phyloP scores from a whole-genome alignment of 2,888 invertebrate genomes.

The Podabrus alpinus region DNA sequence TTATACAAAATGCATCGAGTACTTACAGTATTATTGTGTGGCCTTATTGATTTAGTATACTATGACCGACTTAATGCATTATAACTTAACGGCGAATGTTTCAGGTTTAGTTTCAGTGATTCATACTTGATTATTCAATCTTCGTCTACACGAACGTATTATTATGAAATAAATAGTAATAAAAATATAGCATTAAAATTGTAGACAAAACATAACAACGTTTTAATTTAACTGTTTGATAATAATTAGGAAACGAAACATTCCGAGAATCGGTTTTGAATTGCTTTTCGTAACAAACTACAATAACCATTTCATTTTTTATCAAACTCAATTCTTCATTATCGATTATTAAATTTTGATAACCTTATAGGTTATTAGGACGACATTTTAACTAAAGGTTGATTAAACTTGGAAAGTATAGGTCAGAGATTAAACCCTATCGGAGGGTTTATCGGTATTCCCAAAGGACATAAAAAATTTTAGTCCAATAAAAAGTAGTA shows the following conservation, averaged over 20 bases:
- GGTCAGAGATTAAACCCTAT: background rate
- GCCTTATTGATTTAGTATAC: slow-evolving; percentile 36
- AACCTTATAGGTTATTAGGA: background rate
- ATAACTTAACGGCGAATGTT: slow-evolving; percentile 40
- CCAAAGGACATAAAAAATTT: background rate
- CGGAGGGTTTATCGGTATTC: background rate
- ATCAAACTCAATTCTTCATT: background rate
- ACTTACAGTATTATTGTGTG: slow-evolving; percentile 2
- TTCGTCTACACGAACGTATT: background rate
- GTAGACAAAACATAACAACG: background rate
- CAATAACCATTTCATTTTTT: background rate
- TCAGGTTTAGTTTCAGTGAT: slow-evolving; percentile 40
- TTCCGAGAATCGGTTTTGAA: background rate
- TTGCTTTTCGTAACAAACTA: background rate
- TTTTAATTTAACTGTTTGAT: background rate
- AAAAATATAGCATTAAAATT: no score
- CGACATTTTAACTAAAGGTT: background rate
- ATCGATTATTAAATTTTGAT: background rate
- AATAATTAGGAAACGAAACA: background rate
- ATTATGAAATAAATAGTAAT: no score
- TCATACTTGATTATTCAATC: slow-evolving; percentile 23
- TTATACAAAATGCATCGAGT: slow-evolving; percentile 12
- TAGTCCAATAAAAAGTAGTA: background rate
- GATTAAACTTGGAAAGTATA: background rate
- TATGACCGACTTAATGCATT: slow-evolving; percentile 42